phyloP scores from a whole-genome alignment of 1,140 invertebrate genomes.

The Chironomus striatipennis region DNA sequence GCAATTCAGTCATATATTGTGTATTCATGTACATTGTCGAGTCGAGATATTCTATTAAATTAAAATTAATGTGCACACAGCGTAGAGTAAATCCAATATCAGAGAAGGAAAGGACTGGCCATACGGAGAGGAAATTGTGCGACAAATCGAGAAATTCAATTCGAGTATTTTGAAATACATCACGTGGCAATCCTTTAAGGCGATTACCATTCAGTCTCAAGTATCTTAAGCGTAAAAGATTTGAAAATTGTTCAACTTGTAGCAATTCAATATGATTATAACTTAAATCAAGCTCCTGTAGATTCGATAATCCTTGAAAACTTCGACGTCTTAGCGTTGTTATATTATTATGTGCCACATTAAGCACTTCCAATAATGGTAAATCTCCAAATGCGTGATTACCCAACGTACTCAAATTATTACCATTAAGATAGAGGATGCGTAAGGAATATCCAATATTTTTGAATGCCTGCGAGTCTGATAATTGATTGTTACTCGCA shows the following conservation, averaged over 20 bases:
- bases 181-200: constrained; percentile 62
- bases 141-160: constrained; percentile 73
- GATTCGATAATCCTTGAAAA: constrained; percentile 58
- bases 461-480: constrained; percentile 54
- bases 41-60: constrained; percentile 78
- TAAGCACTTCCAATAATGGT: constrained; percentile 59
- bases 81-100: constrained; percentile 67
- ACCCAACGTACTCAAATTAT: constrained; percentile 59
- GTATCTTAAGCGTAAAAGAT: constrained; percentile 62
- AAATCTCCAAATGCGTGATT: constrained; percentile 61
- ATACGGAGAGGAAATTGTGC: constrained; percentile 65
- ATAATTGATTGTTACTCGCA: constrained; percentile 57
- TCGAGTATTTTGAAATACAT: constrained; percentile 70
- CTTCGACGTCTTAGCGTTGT: constrained; percentile 61
- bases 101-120: constrained; percentile 59
- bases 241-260: constrained; percentile 73
- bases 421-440: constrained; percentile 62
- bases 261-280: constrained; percentile 67
- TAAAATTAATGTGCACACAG: constrained; percentile 66
- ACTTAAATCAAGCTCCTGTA: constrained; percentile 72
- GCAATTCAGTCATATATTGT: constrained; percentile 66
- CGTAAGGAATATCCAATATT: constrained; percentile 51
- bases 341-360: constrained; percentile 65
- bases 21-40: constrained; percentile 77
- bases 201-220: constrained; percentile 68